Evolutionary conservation across 2,113 vertebrate genomes (phyloP).

Genomic region (Phalacrocorax brasilianus): DNA sequence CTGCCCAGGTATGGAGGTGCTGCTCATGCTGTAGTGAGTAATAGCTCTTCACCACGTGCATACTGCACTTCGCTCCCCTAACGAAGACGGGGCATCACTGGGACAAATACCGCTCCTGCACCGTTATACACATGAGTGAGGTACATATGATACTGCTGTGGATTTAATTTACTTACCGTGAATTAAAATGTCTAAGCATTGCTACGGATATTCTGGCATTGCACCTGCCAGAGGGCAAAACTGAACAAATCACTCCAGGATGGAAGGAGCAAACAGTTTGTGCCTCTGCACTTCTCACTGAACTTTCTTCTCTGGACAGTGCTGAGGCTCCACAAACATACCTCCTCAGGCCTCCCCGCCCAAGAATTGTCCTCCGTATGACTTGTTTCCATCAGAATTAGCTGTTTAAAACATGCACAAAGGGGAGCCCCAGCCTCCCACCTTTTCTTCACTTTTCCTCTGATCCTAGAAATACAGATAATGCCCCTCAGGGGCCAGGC

Average conservation of each 20-base stretch:
- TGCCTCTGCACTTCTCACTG: neutral
- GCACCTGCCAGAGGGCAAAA: neutral
- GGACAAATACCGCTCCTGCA: neutral
- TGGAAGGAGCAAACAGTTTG: neutral
- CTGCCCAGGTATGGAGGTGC: neutral
- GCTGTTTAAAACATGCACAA: neutral
- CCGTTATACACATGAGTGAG: neutral
- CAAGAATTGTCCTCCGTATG: accelerated
- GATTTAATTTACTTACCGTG: neutral
- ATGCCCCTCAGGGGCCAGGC: neutral
- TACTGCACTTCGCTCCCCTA: neutral
- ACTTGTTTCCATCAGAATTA: neutral
- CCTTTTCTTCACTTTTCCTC: neutral
- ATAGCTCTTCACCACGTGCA: accelerated
- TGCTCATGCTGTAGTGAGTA: accelerated
- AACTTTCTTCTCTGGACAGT: neutral
- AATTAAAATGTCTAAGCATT: neutral
- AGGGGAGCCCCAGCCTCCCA: neutral
- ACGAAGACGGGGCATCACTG: accelerated
- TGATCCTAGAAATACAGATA: constrained; percentile 6
- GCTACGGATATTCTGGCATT: neutral
- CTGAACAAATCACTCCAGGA: neutral
- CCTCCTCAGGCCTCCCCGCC: neutral
- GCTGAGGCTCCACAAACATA: neutral
- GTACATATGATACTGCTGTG: neutral